phyloP scores from a whole-genome alignment of 2,797 vertebrate genomes.

The Gobionotothen gibberifrons region DNA sequence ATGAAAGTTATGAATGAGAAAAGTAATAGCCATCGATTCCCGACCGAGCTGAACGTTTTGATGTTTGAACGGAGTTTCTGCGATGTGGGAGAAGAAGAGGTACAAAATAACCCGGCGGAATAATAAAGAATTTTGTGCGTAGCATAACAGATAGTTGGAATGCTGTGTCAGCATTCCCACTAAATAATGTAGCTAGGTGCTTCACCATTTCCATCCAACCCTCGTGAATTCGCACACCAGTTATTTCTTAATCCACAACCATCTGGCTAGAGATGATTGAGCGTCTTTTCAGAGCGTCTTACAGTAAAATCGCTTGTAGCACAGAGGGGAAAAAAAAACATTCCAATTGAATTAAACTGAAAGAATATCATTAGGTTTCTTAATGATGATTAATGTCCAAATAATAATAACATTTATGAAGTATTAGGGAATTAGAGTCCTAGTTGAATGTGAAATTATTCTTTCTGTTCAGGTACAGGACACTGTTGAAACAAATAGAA shows the following conservation, averaged over 20 bases:
- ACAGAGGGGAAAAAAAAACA: conserved; percentile 57
- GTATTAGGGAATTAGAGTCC: conserved; percentile 72
- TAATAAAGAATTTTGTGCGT: too few relatives aligned
- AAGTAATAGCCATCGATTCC: too few relatives aligned
- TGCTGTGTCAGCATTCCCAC: too few relatives aligned
- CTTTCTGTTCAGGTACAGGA: conserved; percentile 68
- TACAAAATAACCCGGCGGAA: too few relatives aligned
- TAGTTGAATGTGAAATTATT: conserved; percentile 75
- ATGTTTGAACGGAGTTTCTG: too few relatives aligned
- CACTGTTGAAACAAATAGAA: conserved; percentile 62
- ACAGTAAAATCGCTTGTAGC: conserved; percentile 70
- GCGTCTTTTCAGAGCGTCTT: conserved; percentile 72
- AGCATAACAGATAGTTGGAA: too few relatives aligned
- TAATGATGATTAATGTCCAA: conserved; percentile 85
- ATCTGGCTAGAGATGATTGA: conserved; percentile 80
- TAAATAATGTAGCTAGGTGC: conserved; percentile 34
- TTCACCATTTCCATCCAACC: conserved; percentile 53
- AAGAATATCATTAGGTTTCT: conserved; percentile 79
- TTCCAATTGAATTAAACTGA: conserved; percentile 81
- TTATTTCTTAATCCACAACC: conserved; percentile 74
- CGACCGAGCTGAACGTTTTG: too few relatives aligned
- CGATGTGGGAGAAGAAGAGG: too few relatives aligned
- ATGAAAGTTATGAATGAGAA: too few relatives aligned
- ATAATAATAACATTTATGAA: conserved; percentile 83
- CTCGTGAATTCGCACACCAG: conserved; percentile 52